Percentiles rank a stretch among this genome's conserved stretches.
phyloP scores from a whole-genome alignment of 2,113 vertebrate species.

The Alouatta palliata region DNA sequence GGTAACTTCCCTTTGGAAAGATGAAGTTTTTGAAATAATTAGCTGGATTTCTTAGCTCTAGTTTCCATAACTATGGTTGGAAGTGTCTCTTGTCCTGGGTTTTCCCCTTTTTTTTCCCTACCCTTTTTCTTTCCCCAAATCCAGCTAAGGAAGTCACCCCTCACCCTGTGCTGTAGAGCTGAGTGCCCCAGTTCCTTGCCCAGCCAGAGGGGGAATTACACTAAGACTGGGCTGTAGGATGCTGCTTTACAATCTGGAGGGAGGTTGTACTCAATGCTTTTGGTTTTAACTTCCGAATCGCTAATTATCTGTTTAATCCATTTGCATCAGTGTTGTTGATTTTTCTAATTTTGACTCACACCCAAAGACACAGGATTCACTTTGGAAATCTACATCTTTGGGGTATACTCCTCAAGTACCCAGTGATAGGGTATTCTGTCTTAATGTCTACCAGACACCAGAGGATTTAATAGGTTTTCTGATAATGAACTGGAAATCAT shows the following conservation, averaged over 20 bases:
- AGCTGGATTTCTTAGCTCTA: not conserved
- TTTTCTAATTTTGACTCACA: not conserved
- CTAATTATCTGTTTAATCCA: not conserved
- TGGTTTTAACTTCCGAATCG: not conserved
- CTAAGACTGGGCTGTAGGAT: not conserved
- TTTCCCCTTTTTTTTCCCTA: not conserved
- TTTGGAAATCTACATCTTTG: not conserved
- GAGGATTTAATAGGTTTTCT: not conserved
- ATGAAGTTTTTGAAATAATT: slow-evolving; percentile 22
- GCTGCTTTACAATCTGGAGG: not conserved
- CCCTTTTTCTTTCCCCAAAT: not conserved
- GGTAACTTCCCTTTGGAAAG: slow-evolving; percentile 5
- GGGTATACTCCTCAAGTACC: not conserved
- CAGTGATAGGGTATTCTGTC: not conserved
- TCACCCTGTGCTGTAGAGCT: not conserved
- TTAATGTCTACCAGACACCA: not conserved
- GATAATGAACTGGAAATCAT: not conserved
- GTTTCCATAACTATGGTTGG: not conserved
- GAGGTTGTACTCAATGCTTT: not conserved
- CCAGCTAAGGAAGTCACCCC: not conserved
- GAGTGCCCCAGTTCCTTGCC: not conserved
- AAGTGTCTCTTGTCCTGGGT: not conserved
- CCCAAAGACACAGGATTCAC: not conserved
- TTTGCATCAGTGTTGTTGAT: not conserved
- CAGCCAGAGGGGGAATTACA: not conserved